Evolutionary conservation across 2,888 invertebrate genomes (phyloP), one percentile per base, ranked within the genome.

Genomic region (Tenthredo notha): DNA sequence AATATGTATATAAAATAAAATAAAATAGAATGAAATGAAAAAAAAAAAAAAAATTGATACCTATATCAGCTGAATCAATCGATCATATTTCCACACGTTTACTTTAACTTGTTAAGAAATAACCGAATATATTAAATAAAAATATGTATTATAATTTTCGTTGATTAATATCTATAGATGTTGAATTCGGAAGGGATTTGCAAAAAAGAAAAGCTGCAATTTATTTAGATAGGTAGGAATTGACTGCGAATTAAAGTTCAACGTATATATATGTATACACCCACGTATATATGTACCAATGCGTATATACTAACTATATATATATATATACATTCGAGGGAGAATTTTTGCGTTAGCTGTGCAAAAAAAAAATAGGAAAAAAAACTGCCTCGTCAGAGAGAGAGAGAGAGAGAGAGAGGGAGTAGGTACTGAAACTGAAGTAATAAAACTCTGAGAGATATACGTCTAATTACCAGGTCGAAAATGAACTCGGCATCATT

Each of bases 401-500:
- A 74, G 33, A 7, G 43, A 72, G 29, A 37, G 37, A 37, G 37
- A 37, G 37, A 37, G 12, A 21, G 40, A 43, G 74, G 18, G 37
- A n/a, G 37, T 10, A n/a, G 43, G 75, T 54, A 54, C 33, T 54
- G 37, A 78, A 78, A 78, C 78, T 78, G 54, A 78, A 78, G 78
- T 78, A 78, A 78, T 78, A 78, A 78, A 78, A 78, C 29, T 33
- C 54, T 58, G 50, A 47, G 65, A 84, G 61, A 77, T 65, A 77
- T 65, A 47, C 77, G 84, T 84, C 84, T 84, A 84, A 84, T 84
- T 84, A 84, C 74, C 75, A 33, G 77, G 61, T 77, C 21, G 77
- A 61, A 84, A 84, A 77, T 84, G 84, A 84, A 47, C 84, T 37
- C 29, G 77, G 84, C 74, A 84, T 84, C 84, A 84, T 84, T 84